phyloP scores from a whole-genome alignment of 2,113 vertebrate species.

The Hippopotamus amphibius region DNA sequence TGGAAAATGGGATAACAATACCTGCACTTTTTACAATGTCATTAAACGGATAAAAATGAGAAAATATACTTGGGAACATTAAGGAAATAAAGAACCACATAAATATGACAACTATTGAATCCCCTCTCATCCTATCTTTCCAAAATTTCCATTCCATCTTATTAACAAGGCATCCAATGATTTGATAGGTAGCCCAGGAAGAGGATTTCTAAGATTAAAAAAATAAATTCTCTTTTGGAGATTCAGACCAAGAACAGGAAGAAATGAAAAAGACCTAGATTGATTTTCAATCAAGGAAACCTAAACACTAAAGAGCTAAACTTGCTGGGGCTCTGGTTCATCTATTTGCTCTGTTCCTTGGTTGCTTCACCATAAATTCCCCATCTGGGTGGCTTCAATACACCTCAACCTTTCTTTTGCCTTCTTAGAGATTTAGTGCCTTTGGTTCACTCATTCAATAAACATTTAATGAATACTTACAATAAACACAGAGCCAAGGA shows the following conservation, averaged over 20 bases:
- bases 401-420: not conserved
- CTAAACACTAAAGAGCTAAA: constrained; percentile 24
- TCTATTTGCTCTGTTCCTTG: not conserved
- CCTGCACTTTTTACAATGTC: not conserved
- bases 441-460: constrained; percentile 55
- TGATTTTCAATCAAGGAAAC: not conserved
- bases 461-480: constrained; percentile 39
- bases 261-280: not conserved
- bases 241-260: not conserved
- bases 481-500: constrained; percentile 3
- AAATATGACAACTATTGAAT: not conserved
- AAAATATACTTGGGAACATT: not conserved
- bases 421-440: not conserved
- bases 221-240: not conserved
- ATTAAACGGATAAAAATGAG: not conserved
- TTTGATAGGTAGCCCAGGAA: not conserved
- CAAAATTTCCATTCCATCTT: not conserved
- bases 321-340: not conserved
- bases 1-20: not conserved
- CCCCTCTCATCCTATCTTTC: not conserved
- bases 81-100: not conserved
- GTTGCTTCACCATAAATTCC: not conserved
- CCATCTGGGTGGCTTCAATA: not conserved
- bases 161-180: not conserved
- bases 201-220: not conserved